Percentiles rank a stretch among this genome's conserved stretches.
Evolutionary conservation across 2,797 vertebrate genomes (phyloP).

Genomic region (Euphonia xanthogaster): DNA sequence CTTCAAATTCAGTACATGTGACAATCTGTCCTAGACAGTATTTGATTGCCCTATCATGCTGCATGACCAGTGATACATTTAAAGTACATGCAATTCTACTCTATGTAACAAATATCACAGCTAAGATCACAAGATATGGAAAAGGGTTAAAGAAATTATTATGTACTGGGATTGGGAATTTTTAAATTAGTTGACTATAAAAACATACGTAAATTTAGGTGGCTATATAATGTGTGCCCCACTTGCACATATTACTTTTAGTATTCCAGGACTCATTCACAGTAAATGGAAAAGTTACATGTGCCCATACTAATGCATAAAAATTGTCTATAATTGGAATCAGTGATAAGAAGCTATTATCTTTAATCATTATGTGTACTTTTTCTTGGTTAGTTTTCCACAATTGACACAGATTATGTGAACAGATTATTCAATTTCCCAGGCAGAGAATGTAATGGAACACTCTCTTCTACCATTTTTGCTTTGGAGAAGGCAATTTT

Average conservation of each 20-base stretch:
- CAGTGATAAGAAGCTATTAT: background rate
- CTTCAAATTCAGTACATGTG: background rate
- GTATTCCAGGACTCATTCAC: background rate
- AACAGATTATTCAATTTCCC: background rate
- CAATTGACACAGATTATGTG: background rate
- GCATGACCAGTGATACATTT: background rate
- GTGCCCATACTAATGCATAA: background rate
- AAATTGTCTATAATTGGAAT: background rate
- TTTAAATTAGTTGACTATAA: background rate
- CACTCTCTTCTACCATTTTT: background rate
- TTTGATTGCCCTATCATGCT: background rate
- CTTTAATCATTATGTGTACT: background rate
- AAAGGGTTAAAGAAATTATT: background rate
- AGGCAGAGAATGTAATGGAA: background rate
- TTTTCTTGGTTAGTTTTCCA: background rate
- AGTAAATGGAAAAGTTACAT: background rate
- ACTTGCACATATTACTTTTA: background rate
- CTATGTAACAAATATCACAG: background rate
- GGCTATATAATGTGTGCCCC: rapidly evolving
- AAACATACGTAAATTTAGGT: background rate
- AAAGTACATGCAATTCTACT: background rate
- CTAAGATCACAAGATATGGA: background rate
- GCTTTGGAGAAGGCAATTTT: background rate
- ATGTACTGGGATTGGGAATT: background rate
- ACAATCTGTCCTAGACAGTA: background rate